Conservation (phyloP, 2,888 invertebrate species). For the Cheiracanthium punctorium region DNA sequence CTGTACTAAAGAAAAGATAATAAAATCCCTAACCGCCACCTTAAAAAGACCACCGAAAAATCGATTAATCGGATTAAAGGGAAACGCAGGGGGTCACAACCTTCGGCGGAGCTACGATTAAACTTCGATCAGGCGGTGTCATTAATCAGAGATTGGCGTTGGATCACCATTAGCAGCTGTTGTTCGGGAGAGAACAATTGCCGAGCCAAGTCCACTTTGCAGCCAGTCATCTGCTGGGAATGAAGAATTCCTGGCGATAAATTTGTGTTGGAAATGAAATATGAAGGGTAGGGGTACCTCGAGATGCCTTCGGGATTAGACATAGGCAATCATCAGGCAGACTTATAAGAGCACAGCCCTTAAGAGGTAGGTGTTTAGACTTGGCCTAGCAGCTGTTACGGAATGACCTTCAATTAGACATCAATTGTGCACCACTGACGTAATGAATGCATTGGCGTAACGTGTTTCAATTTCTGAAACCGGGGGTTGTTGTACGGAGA, state of each 20-base stretch:
- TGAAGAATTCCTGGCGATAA: not conserved
- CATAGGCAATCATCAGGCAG: no score
- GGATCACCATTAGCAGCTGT: constrained; percentile 57
- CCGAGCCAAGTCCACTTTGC: no score
- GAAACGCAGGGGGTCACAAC: constrained; percentile 8
- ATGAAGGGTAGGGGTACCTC: not conserved
- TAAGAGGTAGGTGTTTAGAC: no score
- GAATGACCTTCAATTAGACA: no score
- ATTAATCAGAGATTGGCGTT: constrained; percentile 36
- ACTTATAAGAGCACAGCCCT: no score
- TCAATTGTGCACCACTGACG: no score
- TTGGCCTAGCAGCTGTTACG: no score
- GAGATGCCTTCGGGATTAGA: not conserved
- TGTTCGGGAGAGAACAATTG: constrained; percentile 49
- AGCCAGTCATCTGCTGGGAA: not conserved
- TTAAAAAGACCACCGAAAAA: not conserved
- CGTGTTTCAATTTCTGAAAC: no score
- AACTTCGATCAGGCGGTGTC: constrained; percentile 41
- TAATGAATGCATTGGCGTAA: no score
- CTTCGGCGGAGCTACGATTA: constrained; percentile 37
- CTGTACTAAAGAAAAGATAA: no score
- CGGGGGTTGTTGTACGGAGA: no score
- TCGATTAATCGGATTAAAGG: constrained; percentile 55
- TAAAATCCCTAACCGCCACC: not conserved
- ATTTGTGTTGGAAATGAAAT: not conserved